A percentile compares a stretch with the other conserved stretches of the same genome.
phyloP scores from a whole-genome alignment of 2,113 vertebrate species.

The Coregonus clupeaformis region DNA sequence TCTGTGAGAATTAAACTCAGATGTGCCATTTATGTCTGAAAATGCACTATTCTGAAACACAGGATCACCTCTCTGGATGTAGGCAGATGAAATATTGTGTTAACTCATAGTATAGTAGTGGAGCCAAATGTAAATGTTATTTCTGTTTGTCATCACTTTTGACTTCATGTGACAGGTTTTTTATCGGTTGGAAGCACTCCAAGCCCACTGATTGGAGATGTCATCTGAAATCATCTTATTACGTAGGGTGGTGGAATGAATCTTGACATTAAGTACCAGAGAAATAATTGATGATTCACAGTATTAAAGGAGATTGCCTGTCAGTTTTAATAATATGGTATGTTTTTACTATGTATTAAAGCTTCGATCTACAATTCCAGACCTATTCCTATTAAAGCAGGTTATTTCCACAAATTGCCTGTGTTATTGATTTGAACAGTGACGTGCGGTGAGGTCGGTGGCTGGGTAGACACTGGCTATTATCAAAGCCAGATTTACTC shows the following conservation, averaged over 20 bases:
- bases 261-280: slow-evolving; percentile 85
- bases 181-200: slow-evolving; percentile 80
- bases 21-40: not conserved
- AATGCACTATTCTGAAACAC: not conserved
- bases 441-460: no score
- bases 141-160: slow-evolving; percentile 87
- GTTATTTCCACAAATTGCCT: not conserved
- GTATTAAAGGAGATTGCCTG: slow-evolving; percentile 59
- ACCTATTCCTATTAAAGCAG: not conserved
- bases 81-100: not conserved
- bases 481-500: no score
- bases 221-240: slow-evolving; percentile 95
- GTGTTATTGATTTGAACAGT: slow-evolving; percentile 17
- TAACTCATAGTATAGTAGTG: not conserved
- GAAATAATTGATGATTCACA: slow-evolving; percentile 91
- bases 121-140: slow-evolving; percentile 84
- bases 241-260: slow-evolving; percentile 83
- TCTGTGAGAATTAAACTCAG: not conserved
- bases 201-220: slow-evolving; percentile 88
- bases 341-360: slow-evolving; percentile 38
- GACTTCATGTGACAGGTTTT: slow-evolving; percentile 90
- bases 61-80: not conserved
- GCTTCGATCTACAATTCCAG: slow-evolving; percentile 5
- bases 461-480: no score
- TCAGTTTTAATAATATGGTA: slow-evolving; percentile 53